A percentile compares a stretch with the other conserved stretches of the same genome.
Evolutionary conservation across 2,113 vertebrate species (phyloP).

Genomic region (Murina feae): DNA sequence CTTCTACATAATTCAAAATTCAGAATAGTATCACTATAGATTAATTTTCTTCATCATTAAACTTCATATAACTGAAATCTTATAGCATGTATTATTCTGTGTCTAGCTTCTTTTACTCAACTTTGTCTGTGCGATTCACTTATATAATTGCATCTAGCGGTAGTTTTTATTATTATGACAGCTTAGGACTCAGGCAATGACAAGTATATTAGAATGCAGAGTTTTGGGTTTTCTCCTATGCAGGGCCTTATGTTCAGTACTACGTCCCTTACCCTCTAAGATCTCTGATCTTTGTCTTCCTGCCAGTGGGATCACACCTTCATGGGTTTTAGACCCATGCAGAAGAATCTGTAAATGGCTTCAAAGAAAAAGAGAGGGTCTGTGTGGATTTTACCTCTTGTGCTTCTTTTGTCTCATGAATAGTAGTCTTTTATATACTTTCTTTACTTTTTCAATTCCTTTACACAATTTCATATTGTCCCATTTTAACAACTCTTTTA

Average conservation of each 20-base stretch:
- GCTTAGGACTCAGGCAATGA: neutral
- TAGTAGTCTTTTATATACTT: neutral
- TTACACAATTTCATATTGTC: neutral
- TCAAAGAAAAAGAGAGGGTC: neutral
- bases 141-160: neutral
- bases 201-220: neutral
- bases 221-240: neutral
- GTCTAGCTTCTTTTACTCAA: neutral
- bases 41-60: neutral
- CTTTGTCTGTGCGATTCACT: neutral
- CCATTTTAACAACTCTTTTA: neutral
- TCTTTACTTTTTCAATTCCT: neutral
- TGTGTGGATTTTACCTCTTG: neutral
- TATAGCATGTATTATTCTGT: neutral
- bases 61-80: neutral
- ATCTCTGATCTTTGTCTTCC: neutral
- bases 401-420: neutral
- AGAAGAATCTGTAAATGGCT: neutral
- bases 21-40: neutral
- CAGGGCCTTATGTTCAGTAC: neutral
- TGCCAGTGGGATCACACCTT: neutral
- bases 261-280: neutral
- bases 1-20: neutral
- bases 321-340: neutral
- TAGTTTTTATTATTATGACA: neutral